Evolutionary conservation across 2,888 invertebrate species (phyloP).

Genomic region (Lacanobia wlatinum): DNA sequence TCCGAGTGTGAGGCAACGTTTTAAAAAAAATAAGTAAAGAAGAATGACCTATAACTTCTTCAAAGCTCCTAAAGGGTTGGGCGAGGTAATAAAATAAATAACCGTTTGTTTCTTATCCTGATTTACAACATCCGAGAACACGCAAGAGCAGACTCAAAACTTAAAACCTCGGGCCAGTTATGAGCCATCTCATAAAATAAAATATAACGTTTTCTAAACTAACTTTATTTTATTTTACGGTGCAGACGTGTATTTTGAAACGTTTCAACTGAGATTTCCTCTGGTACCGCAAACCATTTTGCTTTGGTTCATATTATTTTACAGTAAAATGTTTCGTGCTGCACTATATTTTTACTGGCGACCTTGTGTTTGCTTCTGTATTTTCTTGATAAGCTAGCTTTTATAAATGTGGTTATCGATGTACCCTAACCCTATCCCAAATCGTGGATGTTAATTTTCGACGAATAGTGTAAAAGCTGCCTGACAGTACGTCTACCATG

Average conservation of each 20-base stretch:
- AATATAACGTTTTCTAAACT: constrained; percentile 69
- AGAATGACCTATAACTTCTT: background rate
- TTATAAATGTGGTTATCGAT: background rate
- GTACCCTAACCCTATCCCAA: background rate
- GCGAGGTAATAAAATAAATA: constrained; percentile 14
- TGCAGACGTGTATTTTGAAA: constrained; percentile 64
- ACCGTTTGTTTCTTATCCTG: constrained; percentile 42
- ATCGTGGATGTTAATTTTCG: background rate
- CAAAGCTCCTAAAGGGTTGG: background rate
- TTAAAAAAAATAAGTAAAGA: too few relatives aligned
- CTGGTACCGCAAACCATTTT: constrained; percentile 37
- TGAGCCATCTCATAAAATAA: constrained; percentile 70
- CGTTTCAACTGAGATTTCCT: constrained; percentile 49
- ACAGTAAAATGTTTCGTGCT: constrained; percentile 33
- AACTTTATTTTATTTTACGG: constrained; percentile 67
- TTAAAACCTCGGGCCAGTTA: constrained; percentile 60
- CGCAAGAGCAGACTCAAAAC: constrained; percentile 51
- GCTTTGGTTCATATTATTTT: constrained; percentile 34
- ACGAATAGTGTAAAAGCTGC: background rate
- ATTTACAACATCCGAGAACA: constrained; percentile 42
- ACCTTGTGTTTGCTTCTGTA: constrained; percentile 9
- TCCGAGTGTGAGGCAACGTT: too few relatives aligned
- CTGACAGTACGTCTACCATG: too few relatives aligned
- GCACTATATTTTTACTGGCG: constrained; percentile 4
- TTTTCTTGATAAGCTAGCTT: background rate